Conservation (phyloP, 2,797 vertebrate species). For the Coendou prehensilis region DNA sequence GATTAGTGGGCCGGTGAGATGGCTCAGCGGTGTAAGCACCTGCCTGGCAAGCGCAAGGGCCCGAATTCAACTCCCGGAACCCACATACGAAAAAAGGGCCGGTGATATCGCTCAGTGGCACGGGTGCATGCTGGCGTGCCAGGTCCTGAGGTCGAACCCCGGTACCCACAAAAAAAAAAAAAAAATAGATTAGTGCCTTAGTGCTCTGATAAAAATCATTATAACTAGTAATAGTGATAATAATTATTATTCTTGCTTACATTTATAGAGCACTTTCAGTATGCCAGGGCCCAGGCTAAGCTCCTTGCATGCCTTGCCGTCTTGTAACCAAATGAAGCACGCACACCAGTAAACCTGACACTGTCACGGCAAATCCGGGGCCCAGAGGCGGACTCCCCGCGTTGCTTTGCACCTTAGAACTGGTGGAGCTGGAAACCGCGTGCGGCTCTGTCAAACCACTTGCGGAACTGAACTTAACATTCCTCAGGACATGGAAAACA, state of each 20-base stretch:
- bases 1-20: too few relatives aligned
- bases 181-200: background rate
- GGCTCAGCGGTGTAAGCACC: too few relatives aligned
- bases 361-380: background rate
- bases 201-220: slow-evolving; percentile 18
- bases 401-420: background rate
- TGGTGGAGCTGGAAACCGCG: background rate
- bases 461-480: background rate
- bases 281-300: background rate
- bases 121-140: too few relatives aligned
- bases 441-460: background rate
- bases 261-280: background rate
- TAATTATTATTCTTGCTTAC: background rate
- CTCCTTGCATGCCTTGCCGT: background rate
- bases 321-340: background rate
- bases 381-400: background rate
- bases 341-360: background rate
- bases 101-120: too few relatives aligned
- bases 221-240: background rate
- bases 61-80: too few relatives aligned
- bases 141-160: too few relatives aligned
- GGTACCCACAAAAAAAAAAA: too few relatives aligned
- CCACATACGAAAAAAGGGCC: too few relatives aligned
- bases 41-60: too few relatives aligned
- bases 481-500: background rate